A percentile compares a stretch with the other conserved stretches of the same genome.
Conservation (phyloP, 1,140 invertebrate species). For the Drosophila baimaii region DNA sequence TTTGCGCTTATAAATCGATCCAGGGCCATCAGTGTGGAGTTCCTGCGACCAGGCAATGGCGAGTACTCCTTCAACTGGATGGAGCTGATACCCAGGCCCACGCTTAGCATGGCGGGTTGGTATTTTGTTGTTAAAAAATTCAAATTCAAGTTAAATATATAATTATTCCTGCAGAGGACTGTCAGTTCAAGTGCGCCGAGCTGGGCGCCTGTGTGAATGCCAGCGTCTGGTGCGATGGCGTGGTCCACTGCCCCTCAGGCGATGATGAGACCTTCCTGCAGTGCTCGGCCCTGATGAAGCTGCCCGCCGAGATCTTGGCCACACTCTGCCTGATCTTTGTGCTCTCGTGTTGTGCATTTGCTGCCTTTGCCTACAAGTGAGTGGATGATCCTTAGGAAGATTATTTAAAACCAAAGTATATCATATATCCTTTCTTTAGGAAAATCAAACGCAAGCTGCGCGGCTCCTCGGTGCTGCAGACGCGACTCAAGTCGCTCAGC, state of each 20-base stretch:
- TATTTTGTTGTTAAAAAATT: neutral
- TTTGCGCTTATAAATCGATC: conserved; percentile 86
- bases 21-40: conserved; percentile 90
- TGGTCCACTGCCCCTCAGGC: conserved; percentile 93
- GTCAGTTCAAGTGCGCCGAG: conserved; percentile 92
- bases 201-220: conserved; percentile 94
- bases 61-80: conserved; percentile 92
- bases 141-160: neutral
- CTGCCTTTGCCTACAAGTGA: conserved; percentile 83
- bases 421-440: no score
- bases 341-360: conserved; percentile 79
- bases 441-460: conserved; percentile 87
- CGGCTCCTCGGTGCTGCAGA: conserved; percentile 89
- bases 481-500: conserved; percentile 90
- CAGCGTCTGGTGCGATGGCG: conserved; percentile 95
- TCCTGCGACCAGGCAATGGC: conserved; percentile 89
- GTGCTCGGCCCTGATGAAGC: conserved; percentile 90
- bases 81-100: conserved; percentile 89
- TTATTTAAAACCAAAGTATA: no score
- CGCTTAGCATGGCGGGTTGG: conserved; percentile 76
- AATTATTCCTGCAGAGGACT: conserved; percentile 86
- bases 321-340: conserved; percentile 85
- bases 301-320: conserved; percentile 89
- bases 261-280: conserved; percentile 93
- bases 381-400: neutral